These are phyloP conservation scores for Drosophila aldrichi DNA, from an alignment of 2,888 invertebrate genomes.

Conservation along the genomic window DNA sequence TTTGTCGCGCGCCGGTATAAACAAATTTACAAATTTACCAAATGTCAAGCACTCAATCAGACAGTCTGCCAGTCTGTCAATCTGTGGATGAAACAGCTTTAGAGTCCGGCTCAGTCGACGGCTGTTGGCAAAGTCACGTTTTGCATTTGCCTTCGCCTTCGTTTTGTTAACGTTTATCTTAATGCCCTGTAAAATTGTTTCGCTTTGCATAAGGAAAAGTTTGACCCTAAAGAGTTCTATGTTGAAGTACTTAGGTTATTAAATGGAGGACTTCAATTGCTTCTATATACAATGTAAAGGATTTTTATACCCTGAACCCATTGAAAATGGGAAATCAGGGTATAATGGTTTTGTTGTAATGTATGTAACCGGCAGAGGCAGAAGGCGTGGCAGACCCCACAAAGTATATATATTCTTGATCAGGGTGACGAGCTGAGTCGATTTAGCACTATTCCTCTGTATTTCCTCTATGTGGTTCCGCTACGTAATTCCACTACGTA, in stretches of 20 bases:
- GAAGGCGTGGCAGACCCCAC: too few species aligned
- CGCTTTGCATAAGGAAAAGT: not conserved
- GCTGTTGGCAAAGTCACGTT: conserved; percentile 65
- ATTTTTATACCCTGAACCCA: too few species aligned
- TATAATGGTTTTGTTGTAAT: too few species aligned
- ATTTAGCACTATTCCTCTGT: too few species aligned
- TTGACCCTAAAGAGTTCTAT: not conserved
- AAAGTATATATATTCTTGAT: too few species aligned
- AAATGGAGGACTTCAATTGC: not conserved
- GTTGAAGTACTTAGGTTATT: not conserved
- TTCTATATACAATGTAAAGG: not conserved
- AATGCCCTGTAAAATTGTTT: conserved; percentile 16
- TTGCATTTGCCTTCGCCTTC: conserved; percentile 28
- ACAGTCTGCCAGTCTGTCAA: conserved; percentile 5
- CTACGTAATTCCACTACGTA: too few species aligned
- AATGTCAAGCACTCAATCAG: conserved; percentile 16
- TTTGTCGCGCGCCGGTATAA: conserved; percentile 45
- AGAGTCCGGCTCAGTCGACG: conserved; percentile 57
- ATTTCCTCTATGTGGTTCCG: too few species aligned
- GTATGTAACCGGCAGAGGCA: too few species aligned
- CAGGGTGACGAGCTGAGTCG: too few species aligned
- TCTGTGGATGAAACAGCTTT: conserved; percentile 22
- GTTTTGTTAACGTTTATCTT: conserved; percentile 11
- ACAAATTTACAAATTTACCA: conserved; percentile 62
- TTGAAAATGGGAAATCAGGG: too few species aligned